Percentiles rank a stretch among this genome's conserved stretches.
Conservation (phyloP, 2,113 vertebrate species). For the Caranx ignobilis region DNA sequence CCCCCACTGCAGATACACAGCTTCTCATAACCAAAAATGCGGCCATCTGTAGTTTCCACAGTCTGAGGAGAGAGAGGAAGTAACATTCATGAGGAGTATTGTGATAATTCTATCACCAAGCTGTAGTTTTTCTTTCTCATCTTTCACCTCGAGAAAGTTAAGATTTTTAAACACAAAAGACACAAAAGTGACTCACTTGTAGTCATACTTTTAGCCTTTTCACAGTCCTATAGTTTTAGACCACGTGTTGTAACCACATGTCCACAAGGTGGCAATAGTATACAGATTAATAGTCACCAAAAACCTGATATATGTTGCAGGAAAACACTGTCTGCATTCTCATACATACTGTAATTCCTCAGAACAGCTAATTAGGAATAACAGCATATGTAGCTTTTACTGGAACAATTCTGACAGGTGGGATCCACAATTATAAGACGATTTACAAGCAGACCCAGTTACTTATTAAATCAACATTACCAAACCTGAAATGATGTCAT, state of each 20-base stretch:
- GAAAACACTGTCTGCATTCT: background rate
- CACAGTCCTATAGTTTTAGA: background rate
- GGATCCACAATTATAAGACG: too few species aligned
- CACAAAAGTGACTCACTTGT: background rate
- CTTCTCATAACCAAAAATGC: constrained; percentile 86
- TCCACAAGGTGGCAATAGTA: constrained; percentile 68
- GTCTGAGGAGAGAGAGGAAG: constrained; percentile 78
- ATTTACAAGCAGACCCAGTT: background rate
- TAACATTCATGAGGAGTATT: background rate
- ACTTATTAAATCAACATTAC: background rate
- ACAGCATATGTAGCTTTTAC: background rate
- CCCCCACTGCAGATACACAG: constrained; percentile 94
- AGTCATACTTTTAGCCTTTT: background rate
- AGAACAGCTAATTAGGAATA: background rate
- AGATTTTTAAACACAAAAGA: background rate
- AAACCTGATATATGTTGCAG: background rate
- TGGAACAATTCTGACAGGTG: background rate
- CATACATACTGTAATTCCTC: background rate
- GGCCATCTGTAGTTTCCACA: constrained; percentile 88
- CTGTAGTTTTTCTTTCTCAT: background rate
- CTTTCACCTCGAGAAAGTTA: background rate
- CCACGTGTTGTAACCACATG: background rate
- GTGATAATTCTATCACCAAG: background rate
- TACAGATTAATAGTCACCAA: background rate
- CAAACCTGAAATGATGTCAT: background rate